A percentile compares a stretch with the other conserved stretches of the same genome.
phyloP scores from a whole-genome alignment of 2,888 invertebrate species.

The Platycnemis pennipes region DNA sequence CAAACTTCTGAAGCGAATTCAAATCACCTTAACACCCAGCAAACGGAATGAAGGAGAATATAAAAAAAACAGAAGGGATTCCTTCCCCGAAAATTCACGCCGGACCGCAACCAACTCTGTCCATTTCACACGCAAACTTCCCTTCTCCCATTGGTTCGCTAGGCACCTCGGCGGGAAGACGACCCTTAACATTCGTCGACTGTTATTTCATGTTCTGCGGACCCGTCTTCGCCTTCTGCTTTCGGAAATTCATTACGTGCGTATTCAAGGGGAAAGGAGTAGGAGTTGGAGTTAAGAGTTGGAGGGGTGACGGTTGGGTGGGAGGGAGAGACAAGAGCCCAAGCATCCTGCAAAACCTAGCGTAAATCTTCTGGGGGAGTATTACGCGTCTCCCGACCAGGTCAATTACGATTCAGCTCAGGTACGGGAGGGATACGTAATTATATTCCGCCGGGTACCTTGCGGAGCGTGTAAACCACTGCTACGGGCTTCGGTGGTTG shows the following conservation, averaged over 20 bases:
- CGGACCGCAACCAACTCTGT: background rate
- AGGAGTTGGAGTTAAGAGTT: background rate
- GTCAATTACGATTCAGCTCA: constrained; percentile 61
- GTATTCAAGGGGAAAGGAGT: background rate
- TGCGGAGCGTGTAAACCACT: constrained; percentile 51
- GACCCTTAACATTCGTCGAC: background rate
- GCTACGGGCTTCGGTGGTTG: background rate
- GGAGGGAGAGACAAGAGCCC: background rate
- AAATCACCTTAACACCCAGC: constrained; percentile 50
- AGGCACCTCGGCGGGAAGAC: background rate
- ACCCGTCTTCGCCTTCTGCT: background rate
- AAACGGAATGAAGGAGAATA: background rate
- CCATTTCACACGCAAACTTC: background rate
- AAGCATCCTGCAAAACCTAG: background rate
- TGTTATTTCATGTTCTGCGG: constrained; percentile 10
- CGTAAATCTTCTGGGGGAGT: constrained; percentile 45
- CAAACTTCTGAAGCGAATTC: constrained; percentile 48
- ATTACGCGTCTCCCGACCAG: background rate
- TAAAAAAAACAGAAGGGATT: background rate
- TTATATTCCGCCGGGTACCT: constrained; percentile 57
- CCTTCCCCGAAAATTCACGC: constrained; percentile 33
- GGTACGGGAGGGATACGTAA: constrained; percentile 55
- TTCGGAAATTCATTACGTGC: constrained; percentile 55
- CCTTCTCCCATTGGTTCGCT: background rate
- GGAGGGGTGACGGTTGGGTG: background rate